Conservation (phyloP, 1,140 invertebrate genomes). For the Zaprionus lachaisei region DNA sequence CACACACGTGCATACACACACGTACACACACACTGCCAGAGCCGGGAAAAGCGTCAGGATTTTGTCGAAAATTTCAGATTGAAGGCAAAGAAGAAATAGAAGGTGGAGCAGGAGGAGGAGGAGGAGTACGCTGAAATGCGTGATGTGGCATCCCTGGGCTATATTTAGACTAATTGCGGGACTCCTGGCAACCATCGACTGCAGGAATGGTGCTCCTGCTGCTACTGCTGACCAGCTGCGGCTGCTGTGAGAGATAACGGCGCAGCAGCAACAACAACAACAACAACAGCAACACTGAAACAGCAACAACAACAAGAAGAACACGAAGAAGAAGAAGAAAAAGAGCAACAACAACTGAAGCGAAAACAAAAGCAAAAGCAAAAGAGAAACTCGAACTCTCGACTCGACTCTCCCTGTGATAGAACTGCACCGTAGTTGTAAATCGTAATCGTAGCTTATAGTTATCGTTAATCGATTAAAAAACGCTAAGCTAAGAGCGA, state of each 20-base stretch:
- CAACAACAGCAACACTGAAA: constrained; percentile 33
- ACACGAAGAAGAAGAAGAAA: constrained; percentile 31
- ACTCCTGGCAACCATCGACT: constrained; percentile 44
- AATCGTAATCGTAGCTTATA: constrained; percentile 61
- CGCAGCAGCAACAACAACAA: constrained; percentile 17
- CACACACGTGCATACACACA: constrained; percentile 8
- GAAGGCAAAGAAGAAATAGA: too few relatives aligned
- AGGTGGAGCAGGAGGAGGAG: background rate
- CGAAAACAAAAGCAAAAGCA: constrained; percentile 30
- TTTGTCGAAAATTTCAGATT: constrained; percentile 12
- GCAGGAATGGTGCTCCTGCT: constrained; percentile 36
- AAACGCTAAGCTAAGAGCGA: constrained; percentile 48
- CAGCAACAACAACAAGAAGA: background rate
- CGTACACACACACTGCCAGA: constrained; percentile 18
- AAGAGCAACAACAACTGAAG: constrained; percentile 39
- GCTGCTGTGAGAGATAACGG: constrained; percentile 65
- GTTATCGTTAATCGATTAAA: constrained; percentile 72
- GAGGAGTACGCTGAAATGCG: constrained; percentile 45
- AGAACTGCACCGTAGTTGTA: constrained; percentile 82
- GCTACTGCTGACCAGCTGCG: constrained; percentile 40
- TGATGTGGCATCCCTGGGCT: constrained; percentile 58
- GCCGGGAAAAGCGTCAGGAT: constrained; percentile 26
- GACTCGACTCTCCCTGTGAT: constrained; percentile 81
- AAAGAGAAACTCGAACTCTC: constrained; percentile 23
- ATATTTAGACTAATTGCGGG: constrained; percentile 75